Base-by-base conservation (phyloP, 2,797 vertebrate species). In the Meda fulgida region DNA sequence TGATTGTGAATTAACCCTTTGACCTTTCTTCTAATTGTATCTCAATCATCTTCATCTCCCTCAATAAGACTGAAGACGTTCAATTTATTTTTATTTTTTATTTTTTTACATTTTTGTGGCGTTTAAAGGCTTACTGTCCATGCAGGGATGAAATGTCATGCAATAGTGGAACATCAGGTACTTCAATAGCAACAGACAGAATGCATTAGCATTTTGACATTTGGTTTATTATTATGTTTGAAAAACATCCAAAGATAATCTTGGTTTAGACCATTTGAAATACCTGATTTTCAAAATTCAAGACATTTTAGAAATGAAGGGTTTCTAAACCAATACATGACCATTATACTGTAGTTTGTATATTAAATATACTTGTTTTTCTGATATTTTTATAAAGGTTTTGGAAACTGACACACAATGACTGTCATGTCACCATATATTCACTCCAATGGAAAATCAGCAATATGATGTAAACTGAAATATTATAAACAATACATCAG, bases 91-190 rank as follows among this genome's bases (percentile, higher is more conserved):
- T n/a, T n/a, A n/a, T n/a, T n/a, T n/a, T n/a, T n/a, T n/a, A n/a
- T n/a, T n/a, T n/a, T n/a, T n/a, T n/a, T n/a, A n/a, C n/a, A n/a
- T n/a, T n/a, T n/a, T n/a, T n/a, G 69, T 38, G 53, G 78, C 53
- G 46, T 48, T 48, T 67, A 87, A 88, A 90, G 87, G 88, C 82
- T 89, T 89, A 81, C 86, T 82, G 75, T 83, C 79, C 60, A 87
- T 77, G 85, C 72, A 60, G 60, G 26, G 46, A 72, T 3, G 46
- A 83, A 86, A 81, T 73, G 71, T 86, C 87, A 86, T 71, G 71
- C 48, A 40, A 65, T 81, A 46, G 84, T 58, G 51, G 43, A 75
- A 89, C 83, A 89, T 88, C 84, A 86, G 83, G 83, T 79, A 87
- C 77, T 85, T 89, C 73, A 85, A 75, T 86, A 71, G 53, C 77